phyloP scores from a whole-genome alignment of 1,140 invertebrate species.

The Heliconius nattereri region DNA sequence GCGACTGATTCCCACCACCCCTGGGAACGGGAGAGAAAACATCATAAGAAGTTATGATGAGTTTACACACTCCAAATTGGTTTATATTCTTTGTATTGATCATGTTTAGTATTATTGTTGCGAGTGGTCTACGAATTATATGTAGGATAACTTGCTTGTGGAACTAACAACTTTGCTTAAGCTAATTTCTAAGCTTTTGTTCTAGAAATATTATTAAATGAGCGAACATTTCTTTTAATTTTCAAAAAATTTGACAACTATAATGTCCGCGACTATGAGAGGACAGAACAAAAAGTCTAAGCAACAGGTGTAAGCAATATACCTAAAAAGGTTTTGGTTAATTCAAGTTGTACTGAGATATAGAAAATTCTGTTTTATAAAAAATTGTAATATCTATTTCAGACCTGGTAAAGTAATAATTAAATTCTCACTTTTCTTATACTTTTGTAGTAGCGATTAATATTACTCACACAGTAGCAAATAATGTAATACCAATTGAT shows the following conservation, averaged over 20 bases:
- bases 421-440: background rate
- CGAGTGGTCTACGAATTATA: background rate
- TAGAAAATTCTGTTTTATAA: too few species aligned
- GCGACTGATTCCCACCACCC: constrained; percentile 60
- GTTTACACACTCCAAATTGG: constrained; percentile 42
- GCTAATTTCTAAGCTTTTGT: too few species aligned
- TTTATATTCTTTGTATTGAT: constrained; percentile 14
- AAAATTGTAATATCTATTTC: too few species aligned
- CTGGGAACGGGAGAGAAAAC: constrained; percentile 45
- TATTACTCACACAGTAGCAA: background rate
- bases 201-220: too few species aligned
- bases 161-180: too few species aligned
- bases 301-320: too few species aligned
- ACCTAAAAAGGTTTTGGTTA: too few species aligned
- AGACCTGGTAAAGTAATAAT: background rate
- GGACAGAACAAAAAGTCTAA: too few species aligned
- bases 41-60: constrained; percentile 62
- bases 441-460: background rate
- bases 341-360: too few species aligned
- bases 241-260: too few species aligned
- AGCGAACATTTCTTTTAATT: too few species aligned
- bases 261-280: too few species aligned
- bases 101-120: constrained; percentile 9
- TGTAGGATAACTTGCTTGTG: background rate
- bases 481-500: background rate